Evolutionary conservation across 2,113 vertebrate genomes (phyloP), one percentile per base, ranked within the genome.

Genomic region (Terrapene triunguis): DNA sequence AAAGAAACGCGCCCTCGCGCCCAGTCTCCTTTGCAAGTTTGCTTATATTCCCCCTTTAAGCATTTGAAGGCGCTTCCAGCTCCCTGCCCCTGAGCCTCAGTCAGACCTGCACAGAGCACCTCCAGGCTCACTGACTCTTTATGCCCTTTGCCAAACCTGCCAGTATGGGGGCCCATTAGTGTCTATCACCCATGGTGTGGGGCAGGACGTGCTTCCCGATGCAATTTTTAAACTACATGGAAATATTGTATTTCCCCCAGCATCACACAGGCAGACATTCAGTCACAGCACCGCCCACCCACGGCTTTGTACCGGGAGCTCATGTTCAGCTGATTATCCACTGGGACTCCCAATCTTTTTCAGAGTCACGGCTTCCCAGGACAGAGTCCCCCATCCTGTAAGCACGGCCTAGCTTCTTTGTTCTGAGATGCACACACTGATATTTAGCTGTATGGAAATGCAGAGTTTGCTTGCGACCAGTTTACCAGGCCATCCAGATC

Each of bases 11-110:
- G 9, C 24, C 57, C 59, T 80, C 24, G 7, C 19, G 21, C 42
- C 0, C 0, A 59, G 14, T 35, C 44, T 62, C 62, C 38, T 0
- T 3, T 80, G 4, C 42, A 84, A 86, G 80, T 44, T 25, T 44
- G 24, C 38, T 44, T 76, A 44, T 44, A 76, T 44, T 10, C 72
- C 42, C 38, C 22, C 38, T 27, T 42, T 42, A 42, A 22, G 69
- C 38, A 42, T 24, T 10, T 24, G 35, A 74, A 54, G 53, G 42
- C 8, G 22, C 24, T 44, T 44, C 27, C 42, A 35, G 19, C 42
- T 47, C 74, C 24, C 42, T 78, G 22, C 42, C 22, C 10, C 6
- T 47, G 42, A 13, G 12, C 42, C 10, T 47, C 42, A 29, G 6
- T 27, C 42, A 27, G 74, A 78, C 24, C 38, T 44, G 69, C n/a